Base-by-base conservation (phyloP, 2,797 vertebrate species). In the Poeciliopsis paucimaculata region DNA sequence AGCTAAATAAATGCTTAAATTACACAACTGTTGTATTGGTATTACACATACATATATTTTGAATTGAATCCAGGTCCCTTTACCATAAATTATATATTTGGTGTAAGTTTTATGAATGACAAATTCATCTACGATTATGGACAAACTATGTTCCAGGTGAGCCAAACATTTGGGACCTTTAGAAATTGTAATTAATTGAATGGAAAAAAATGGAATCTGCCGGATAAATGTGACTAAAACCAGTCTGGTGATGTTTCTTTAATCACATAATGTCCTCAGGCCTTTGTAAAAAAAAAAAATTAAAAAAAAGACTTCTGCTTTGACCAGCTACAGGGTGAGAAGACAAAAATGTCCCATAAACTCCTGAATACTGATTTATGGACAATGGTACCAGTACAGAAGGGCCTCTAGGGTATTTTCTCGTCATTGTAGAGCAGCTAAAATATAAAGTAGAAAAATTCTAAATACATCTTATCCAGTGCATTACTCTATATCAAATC, bases 401-500 rank as follows among this genome's bases (percentile, higher is more conserved):
- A n/a, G 62, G 51, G 18, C 31, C 66, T 66, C 77, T 53, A 23
- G 74, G 16, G 6, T 15, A 34, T 75, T 78, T 66, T 18, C 45
- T 72, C 51, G 23, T 39, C 5, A 18, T n/a, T 45, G 13, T 28
- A 28, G 41, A 46, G 15, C 28, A 46, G 76, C 16, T 18, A n/a
- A 57, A 57, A 46, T 16, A 26, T 43, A 73, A 70, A 73, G 16
- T 23, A 72, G 34, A n/a, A 9, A 7, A 78, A 79, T 31, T 51
- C 1, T 13, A 64, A 75, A 80, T 47, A 36, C 2, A 26, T 66
- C 72, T 53, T 43, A 55, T 46, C 34, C 51, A 41, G n/a, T 36
- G 46, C 41, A 55, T 72, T 28, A 53, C 57, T 66, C 62, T 77
- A 39, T 20, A 77, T 41, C 34, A 77, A 73, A 77, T 72, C 1